These are phyloP conservation scores for Sympetrum striolatum DNA, from an alignment of 2,888 invertebrate genomes.

Conservation along the genomic window DNA sequence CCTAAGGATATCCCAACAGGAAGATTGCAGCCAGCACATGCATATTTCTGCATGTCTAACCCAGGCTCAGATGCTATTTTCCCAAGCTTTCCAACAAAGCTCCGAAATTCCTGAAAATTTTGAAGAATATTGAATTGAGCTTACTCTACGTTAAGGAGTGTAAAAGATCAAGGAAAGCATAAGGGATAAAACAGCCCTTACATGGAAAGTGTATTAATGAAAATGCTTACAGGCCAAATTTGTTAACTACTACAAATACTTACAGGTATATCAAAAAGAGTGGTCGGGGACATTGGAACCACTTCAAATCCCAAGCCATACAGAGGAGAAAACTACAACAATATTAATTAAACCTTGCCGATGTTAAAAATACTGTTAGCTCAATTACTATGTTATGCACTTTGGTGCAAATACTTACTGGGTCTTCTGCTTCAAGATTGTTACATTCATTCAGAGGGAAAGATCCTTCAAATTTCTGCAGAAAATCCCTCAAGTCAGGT, in stretches of 20 bases:
- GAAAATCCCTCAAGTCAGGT: conserved; percentile 70
- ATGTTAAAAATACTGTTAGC: background rate
- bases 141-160: too few species aligned
- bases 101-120: conserved; percentile 52
- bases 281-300: conserved; percentile 61
- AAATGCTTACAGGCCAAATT: conserved; percentile 44
- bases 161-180: background rate
- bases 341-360: background rate
- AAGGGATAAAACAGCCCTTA: background rate
- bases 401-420: conserved; percentile 46
- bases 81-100: conserved; percentile 70
- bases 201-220: too few species aligned
- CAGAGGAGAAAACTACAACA: conserved; percentile 47
- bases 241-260: conserved; percentile 45
- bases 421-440: conserved; percentile 47
- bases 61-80: conserved; percentile 79
- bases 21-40: conserved; percentile 77
- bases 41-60: conserved; percentile 84
- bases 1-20: conserved; percentile 69
- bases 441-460: conserved; percentile 40
- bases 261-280: conserved; percentile 62
- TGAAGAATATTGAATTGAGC: background rate
- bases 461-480: conserved; percentile 58
- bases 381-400: background rate
- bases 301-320: conserved; percentile 67